Base-by-base conservation (phyloP, 2,888 invertebrate genomes). In the Latrodectus hesperus region DNA sequence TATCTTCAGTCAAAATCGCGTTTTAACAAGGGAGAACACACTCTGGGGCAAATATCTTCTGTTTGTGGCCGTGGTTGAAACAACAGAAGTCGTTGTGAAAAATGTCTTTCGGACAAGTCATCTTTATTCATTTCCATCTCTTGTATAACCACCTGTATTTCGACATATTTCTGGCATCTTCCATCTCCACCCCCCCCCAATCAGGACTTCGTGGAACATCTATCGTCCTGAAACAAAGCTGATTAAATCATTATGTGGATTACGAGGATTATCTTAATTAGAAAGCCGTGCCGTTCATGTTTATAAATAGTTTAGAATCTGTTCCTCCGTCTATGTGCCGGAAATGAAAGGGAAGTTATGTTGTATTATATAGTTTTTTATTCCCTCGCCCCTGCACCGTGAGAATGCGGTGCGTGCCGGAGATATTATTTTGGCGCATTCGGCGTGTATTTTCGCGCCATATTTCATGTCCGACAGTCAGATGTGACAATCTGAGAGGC, bases 401-500 rank as follows among this genome's bases (percentile, higher is more conserved):
- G 65, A 76, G 76, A 76, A 76, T 38, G 26, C 17, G 76, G 72
- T 80, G 80, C 78, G 78, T 78, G 78, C 68, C 17, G 68, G 49
- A 26, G 79, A 60, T 26, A 70, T 78, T 65, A 60, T 22, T 75
- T 55, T 72, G 71, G 72, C 80, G 26, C n/a, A 49, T 53, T 38
- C 51, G 80, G 80, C 64, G 80, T 73, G 72, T 67, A 72, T 72
- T 80, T 80, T 80, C 80, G 72, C 80, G 80, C 80, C 51, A 65
- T 80, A 80, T 80, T 64, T 80, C 72, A 80, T 80, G 80, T 51
- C 17, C 17, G 60, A 65, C 72, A 72, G 80, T 72, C 80, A 80
- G 64, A 73, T 72, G 64, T 64, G 80, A 72, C 64, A 60, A 8
- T 49, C 17, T 76, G 60, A 60, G 65, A 76, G n/a, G 26, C 60